phyloP scores from a whole-genome alignment of 1,140 invertebrate genomes.

The Venustaconcha ellipsiformis region DNA sequence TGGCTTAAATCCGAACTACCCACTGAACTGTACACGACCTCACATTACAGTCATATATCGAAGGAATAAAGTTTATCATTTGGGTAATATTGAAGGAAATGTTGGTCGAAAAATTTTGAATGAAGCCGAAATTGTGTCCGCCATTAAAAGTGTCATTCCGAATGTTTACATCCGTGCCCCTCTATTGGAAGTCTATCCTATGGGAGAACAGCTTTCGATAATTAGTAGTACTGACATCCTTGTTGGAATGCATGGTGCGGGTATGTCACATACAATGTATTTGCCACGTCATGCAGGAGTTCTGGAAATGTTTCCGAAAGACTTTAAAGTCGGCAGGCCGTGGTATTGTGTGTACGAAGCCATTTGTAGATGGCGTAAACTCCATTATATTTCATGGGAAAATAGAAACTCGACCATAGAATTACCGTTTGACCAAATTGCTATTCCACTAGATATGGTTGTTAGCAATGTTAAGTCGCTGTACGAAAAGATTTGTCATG shows the following conservation, averaged over 20 bases:
- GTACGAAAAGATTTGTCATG: too few relatives aligned
- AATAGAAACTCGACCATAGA: constrained; percentile 45
- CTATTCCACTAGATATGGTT: constrained; percentile 34
- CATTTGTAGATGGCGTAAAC: constrained; percentile 55
- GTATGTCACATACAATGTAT: constrained; percentile 92
- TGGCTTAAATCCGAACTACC: constrained; percentile 10
- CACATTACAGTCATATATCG: constrained; percentile 57
- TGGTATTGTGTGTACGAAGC: constrained; percentile 47
- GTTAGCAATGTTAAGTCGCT: neutral
- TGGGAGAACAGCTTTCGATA: constrained; percentile 50
- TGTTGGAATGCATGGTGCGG: constrained; percentile 97
- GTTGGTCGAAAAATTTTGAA: constrained; percentile 57
- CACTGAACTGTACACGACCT: constrained; percentile 43
- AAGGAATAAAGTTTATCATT: constrained; percentile 60
- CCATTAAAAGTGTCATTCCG: constrained; percentile 19
- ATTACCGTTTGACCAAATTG: constrained; percentile 30
- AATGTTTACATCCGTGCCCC: constrained; percentile 35
- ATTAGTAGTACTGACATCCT: constrained; percentile 85
- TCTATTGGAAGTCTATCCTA: constrained; percentile 50
- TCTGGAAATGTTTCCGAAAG: constrained; percentile 84
- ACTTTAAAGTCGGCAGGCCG: constrained; percentile 33
- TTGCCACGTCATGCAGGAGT: constrained; percentile 93
- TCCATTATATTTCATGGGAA: constrained; percentile 52
- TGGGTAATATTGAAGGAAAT: constrained; percentile 53
- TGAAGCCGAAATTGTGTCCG: constrained; percentile 47